Evolutionary conservation across 2,113 vertebrate genomes (phyloP), one percentile per base, ranked within the genome.

Genomic region (Uria aalge): DNA sequence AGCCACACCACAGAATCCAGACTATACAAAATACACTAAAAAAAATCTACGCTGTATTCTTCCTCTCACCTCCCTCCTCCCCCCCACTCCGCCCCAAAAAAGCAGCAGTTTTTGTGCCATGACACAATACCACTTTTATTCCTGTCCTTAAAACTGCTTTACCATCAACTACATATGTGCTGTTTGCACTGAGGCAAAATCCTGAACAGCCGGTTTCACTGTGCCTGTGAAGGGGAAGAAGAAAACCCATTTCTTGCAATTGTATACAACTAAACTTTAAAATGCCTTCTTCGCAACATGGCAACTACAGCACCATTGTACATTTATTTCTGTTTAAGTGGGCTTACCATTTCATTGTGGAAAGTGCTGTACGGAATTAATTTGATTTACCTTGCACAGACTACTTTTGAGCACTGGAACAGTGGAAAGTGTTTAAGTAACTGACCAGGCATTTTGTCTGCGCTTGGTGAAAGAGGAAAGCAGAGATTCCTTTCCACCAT

Each of bases 401-500:
- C n/a, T 52, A 47, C 73, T 80, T 74, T 32, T 62, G 67, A 92
- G 88, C 23, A 16, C 53, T 53, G 23, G 38, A 92, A 84, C 30
- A 47, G 40, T 71, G 55, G 69, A 82, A 96, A 96, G 72, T 40
- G 45, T 76, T 94, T 73, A 72, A 90, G 76, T 77, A 90, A 96
- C 88, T 80, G 92, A 87, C 78, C 73, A 50, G 62, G 76, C 48
- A 83, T 41, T 96, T 93, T 53, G 67, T 82, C 72, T 45, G 34
- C 7, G 1, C 79, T 79, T 41, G 15, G 29, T 66, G 85, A 85
- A 95, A 93, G 47, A 59, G 83, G 94, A 96, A 93, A 89, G 66
- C 47, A 62, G 78, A 66, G 40, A 88, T 75, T 87, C 85, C 88
- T 87, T 94, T 88, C 80, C 78, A 88, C 59, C 83, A 94, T 95